phyloP scores from a whole-genome alignment of 2,797 vertebrate species.

The Gymnocypris eckloni region DNA sequence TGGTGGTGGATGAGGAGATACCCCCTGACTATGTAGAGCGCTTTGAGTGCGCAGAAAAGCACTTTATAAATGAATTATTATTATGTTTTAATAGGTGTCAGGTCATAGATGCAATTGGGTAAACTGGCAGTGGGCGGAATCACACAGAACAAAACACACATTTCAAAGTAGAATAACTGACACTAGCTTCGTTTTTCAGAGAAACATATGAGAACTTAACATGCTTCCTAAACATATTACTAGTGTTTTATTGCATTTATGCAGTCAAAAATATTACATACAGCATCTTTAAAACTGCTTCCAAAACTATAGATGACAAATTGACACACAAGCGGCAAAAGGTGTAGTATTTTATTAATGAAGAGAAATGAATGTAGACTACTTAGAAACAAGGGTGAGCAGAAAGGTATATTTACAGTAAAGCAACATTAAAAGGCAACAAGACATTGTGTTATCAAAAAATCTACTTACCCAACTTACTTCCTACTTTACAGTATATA shows the following conservation, averaged over 20 bases:
- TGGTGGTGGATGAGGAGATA: too few species aligned
- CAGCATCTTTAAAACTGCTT: not conserved
- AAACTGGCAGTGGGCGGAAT: not conserved
- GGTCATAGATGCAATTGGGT: not conserved
- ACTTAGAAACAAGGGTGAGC: constrained; percentile 62
- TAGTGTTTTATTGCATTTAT: too few species aligned
- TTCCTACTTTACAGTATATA: constrained; percentile 35
- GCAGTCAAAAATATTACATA: not conserved
- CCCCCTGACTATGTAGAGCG: too few species aligned
- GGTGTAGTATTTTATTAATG: constrained; percentile 67
- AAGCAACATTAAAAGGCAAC: constrained; percentile 69
- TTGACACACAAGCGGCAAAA: not conserved
- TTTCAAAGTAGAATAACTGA: not conserved
- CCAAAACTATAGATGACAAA: not conserved
- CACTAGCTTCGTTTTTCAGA: not conserved
- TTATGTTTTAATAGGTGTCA: not conserved
- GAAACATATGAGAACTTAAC: not conserved
- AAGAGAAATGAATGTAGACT: constrained; percentile 64
- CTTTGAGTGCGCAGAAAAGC: too few species aligned
- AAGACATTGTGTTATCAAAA: constrained; percentile 51
- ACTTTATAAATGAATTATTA: too few species aligned
- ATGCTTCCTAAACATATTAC: not conserved
- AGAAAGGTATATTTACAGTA: constrained; percentile 61
- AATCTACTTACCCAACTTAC: not conserved
- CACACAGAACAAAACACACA: not conserved